Evolutionary conservation across 2,888 invertebrate genomes (phyloP).

Genomic region (Euplagia quadripunctaria): DNA sequence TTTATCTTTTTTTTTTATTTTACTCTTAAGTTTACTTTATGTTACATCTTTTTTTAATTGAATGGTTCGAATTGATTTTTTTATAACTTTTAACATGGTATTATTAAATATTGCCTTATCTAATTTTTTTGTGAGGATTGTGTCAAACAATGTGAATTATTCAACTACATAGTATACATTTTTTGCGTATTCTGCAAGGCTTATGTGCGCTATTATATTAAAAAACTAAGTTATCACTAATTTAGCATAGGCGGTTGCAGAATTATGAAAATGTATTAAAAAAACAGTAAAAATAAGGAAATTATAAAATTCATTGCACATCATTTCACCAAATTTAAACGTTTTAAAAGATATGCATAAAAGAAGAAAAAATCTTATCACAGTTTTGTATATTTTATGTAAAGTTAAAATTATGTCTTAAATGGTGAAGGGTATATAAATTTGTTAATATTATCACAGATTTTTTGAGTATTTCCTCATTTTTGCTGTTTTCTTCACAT

Average conservation of each 20-base stretch:
- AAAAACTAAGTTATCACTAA: constrained; percentile 26
- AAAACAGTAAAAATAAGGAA: constrained; percentile 46
- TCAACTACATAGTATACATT: constrained; percentile 26
- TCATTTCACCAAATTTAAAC: constrained; percentile 1
- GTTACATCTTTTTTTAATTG: constrained; percentile 10
- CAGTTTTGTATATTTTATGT: constrained; percentile 30
- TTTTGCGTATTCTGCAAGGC: constrained; percentile 29
- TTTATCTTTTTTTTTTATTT: constrained; percentile 28
- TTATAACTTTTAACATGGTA: neutral
- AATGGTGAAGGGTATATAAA: constrained; percentile 9
- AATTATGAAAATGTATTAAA: constrained; percentile 32
- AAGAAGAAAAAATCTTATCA: constrained; percentile 33
- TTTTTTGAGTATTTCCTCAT: constrained; percentile 31
- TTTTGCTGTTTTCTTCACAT: constrained; percentile 40
- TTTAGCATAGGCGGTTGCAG: constrained; percentile 47
- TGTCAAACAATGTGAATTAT: constrained; percentile 16
- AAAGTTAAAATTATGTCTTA: neutral
- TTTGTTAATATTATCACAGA: constrained; percentile 36
- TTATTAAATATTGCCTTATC: constrained; percentile 3
- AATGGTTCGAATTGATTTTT: neutral
- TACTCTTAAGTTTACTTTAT: constrained; percentile 17
- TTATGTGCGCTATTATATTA: constrained; percentile 24
- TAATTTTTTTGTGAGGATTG: neutral
- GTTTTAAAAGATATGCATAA: neutral
- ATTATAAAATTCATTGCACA: constrained; percentile 10